Conservation (phyloP, 2,113 vertebrate genomes). For the Mastomys coucha region DNA sequence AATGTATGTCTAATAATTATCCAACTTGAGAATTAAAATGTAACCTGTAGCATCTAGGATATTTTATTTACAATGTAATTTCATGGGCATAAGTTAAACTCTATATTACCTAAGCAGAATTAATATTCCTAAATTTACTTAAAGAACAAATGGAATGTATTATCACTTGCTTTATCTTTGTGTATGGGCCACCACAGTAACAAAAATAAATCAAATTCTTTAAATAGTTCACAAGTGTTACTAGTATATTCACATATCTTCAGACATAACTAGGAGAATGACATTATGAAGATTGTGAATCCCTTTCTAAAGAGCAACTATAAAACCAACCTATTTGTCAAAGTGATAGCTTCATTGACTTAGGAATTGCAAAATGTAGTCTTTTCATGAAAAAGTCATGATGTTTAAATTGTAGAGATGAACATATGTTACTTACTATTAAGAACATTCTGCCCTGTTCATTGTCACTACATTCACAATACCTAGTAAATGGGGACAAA, state of each 20-base stretch:
- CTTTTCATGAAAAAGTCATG: not conserved
- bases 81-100: constrained; percentile 30
- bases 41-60: constrained; percentile 15
- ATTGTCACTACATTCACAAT: not conserved
- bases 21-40: constrained; percentile 35
- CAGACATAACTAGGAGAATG: not conserved
- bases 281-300: not conserved
- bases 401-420: not conserved
- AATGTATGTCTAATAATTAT: not conserved
- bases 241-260: not conserved
- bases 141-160: constrained; percentile 11
- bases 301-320: not conserved
- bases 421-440: not conserved
- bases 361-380: not conserved
- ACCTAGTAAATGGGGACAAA: not conserved
- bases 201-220: not conserved
- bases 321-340: not conserved
- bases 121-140: constrained; percentile 40
- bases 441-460: not conserved
- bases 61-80: constrained; percentile 59
- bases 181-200: not conserved
- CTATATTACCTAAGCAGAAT: constrained; percentile 11
- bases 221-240: not conserved
- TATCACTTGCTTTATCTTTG: not conserved
- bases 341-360: not conserved